Evolutionary conservation across 2,888 invertebrate species (phyloP).

Genomic region (Chouioia cunea): DNA sequence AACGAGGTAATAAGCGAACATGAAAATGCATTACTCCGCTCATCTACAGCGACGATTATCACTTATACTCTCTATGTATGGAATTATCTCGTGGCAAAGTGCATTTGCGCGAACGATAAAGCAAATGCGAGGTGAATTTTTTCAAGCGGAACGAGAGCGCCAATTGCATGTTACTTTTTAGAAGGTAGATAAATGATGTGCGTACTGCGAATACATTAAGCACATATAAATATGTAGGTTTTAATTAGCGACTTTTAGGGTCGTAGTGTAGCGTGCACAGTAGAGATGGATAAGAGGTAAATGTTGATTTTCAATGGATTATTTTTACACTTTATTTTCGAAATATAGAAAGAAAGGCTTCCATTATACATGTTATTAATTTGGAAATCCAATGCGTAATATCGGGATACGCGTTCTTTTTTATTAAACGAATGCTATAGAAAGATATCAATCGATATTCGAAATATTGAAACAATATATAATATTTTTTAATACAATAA

Average conservation of each 20-base stretch:
- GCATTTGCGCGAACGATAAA: constrained; percentile 26
- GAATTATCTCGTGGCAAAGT: constrained; percentile 20
- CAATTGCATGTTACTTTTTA: constrained; percentile 14
- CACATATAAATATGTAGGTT: neutral
- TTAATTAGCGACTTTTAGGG: constrained; percentile 10
- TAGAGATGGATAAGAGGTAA: neutral
- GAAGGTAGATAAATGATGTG: too few species aligned
- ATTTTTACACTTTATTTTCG: too few species aligned
- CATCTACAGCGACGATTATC: constrained; percentile 32
- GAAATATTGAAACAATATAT: too few species aligned
- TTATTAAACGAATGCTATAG: too few species aligned
- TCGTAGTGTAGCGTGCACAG: neutral
- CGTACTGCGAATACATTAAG: neutral
- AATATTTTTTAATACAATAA: too few species aligned
- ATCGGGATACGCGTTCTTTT: too few species aligned
- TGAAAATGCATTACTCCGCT: constrained; percentile 19
- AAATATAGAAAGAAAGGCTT: too few species aligned
- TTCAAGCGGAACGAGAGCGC: constrained; percentile 4
- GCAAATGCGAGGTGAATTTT: constrained; percentile 2
- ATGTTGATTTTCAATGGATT: neutral
- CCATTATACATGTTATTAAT: too few species aligned
- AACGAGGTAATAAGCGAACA: constrained; percentile 39
- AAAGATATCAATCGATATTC: too few species aligned
- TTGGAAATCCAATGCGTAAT: too few species aligned
- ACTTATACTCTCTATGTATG: neutral